Percentiles rank a stretch among this genome's conserved stretches.
Conservation (phyloP, 2,797 vertebrate genomes). For the Pseudopleuronectes americanus region DNA sequence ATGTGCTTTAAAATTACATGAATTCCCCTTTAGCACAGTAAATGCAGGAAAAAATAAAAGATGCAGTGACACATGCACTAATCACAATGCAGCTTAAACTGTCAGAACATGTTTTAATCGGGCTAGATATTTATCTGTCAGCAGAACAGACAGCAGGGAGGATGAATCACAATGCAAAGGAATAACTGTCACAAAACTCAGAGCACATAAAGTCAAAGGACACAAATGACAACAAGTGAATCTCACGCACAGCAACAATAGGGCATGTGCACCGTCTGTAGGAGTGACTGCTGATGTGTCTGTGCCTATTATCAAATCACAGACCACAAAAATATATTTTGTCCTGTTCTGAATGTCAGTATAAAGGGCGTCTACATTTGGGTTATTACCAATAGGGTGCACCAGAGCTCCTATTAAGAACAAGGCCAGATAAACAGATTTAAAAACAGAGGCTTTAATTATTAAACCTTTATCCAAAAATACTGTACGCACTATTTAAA, state of each 20-base stretch:
- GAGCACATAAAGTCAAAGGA: not conserved
- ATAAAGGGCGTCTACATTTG: not conserved
- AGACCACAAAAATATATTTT: no score
- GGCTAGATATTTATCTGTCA: not conserved
- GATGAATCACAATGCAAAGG: conserved; percentile 4
- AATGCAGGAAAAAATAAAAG: conserved; percentile 6
- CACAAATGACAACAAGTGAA: not conserved
- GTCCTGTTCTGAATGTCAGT: not conserved
- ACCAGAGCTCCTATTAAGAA: not conserved
- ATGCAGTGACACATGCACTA: conserved; percentile 1
- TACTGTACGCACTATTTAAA: not conserved
- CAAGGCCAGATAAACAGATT: not conserved
- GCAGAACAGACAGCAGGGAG: not conserved
- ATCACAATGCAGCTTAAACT: conserved; percentile 9
- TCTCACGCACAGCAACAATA: no score
- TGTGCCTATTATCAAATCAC: no score
- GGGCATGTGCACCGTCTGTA: no score
- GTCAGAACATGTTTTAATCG: not conserved
- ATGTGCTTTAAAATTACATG: conserved; percentile 1
- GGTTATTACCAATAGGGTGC: conserved; percentile 8
- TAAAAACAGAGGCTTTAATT: not conserved
- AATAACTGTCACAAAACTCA: conserved; percentile 10
- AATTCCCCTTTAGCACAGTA: conserved; percentile 12
- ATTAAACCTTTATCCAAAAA: not conserved
- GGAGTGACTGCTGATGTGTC: no score